Percentiles rank a stretch among this genome's conserved stretches.
phyloP scores from a whole-genome alignment of 2,113 vertebrate species.

The Saguinus midas region DNA sequence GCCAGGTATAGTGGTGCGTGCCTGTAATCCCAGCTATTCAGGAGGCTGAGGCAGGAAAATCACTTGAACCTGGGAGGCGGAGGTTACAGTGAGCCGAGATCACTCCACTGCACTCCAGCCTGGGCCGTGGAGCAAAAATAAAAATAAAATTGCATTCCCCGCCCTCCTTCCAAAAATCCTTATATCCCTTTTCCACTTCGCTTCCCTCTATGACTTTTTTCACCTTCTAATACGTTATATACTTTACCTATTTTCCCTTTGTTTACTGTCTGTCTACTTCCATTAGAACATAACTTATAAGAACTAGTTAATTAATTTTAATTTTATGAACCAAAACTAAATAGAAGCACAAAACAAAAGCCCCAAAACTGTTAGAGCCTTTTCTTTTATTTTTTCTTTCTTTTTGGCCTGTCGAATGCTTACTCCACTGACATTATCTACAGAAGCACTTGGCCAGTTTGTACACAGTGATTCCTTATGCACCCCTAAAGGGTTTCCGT shows the following conservation, averaged over 20 bases:
- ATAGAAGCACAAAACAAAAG: background rate
- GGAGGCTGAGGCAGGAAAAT: background rate
- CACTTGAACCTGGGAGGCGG: background rate
- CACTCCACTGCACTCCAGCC: background rate
- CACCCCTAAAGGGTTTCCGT: conserved; percentile 85
- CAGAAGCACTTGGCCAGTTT: conserved; percentile 91
- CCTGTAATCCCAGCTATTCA: background rate
- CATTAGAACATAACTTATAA: background rate
- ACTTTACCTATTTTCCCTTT: background rate
- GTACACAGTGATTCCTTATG: conserved; percentile 90
- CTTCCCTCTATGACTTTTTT: background rate
- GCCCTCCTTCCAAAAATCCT: background rate
- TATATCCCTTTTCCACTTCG: background rate
- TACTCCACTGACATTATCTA: conserved; percentile 92
- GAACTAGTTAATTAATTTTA: background rate
- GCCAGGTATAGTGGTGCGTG: background rate
- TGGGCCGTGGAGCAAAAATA: background rate
- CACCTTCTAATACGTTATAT: background rate
- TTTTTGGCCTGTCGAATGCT: conserved; percentile 89
- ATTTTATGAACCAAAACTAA: background rate
- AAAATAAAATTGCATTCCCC: background rate
- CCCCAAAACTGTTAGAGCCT: background rate
- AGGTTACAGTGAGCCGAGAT: background rate
- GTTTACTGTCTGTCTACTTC: background rate
- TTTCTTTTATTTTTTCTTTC: no score